Conservation (phyloP, 2,888 invertebrate species). For the Diaperis boleti region DNA sequence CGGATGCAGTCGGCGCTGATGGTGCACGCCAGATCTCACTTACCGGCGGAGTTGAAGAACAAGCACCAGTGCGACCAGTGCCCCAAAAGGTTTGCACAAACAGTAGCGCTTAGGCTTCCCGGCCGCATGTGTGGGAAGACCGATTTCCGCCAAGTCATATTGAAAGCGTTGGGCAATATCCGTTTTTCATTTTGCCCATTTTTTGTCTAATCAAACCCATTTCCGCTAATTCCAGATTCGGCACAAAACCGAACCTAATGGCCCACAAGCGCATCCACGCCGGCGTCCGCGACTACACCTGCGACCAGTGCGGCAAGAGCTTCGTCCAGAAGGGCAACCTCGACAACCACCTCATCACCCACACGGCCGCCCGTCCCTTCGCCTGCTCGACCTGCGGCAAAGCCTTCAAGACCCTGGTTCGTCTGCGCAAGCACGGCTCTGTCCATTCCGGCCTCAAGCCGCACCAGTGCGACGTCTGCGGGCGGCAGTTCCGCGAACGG, state of each 20-base stretch:
- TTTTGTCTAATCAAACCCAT: background rate
- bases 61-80: slow-evolving; percentile 72
- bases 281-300: slow-evolving; percentile 70
- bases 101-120: background rate
- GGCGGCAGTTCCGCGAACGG: slow-evolving; percentile 74
- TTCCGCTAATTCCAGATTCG: slow-evolving; percentile 64
- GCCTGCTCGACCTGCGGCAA: slow-evolving; percentile 68
- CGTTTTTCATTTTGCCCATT: background rate
- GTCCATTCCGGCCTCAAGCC: slow-evolving; percentile 73
- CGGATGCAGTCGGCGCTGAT: slow-evolving; percentile 70
- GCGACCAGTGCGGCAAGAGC: slow-evolving; percentile 72
- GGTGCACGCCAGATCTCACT: slow-evolving; percentile 70
- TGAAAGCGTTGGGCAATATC: background rate
- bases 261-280: slow-evolving; percentile 71
- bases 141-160: too few relatives aligned
- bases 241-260: slow-evolving; percentile 71
- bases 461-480: slow-evolving; percentile 73
- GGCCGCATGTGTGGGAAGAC: too few relatives aligned
- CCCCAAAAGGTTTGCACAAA: slow-evolving; percentile 65
- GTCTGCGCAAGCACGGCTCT: slow-evolving; percentile 71
- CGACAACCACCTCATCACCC: slow-evolving; percentile 71
- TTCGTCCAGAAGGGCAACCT: slow-evolving; percentile 72
- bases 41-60: slow-evolving; percentile 71
- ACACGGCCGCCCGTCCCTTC: slow-evolving; percentile 68
- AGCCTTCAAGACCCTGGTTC: slow-evolving; percentile 71